A percentile compares a stretch with the other conserved stretches of the same genome.
phyloP scores from a whole-genome alignment of 2,888 invertebrate genomes.

The Alloplasta piceator region DNA sequence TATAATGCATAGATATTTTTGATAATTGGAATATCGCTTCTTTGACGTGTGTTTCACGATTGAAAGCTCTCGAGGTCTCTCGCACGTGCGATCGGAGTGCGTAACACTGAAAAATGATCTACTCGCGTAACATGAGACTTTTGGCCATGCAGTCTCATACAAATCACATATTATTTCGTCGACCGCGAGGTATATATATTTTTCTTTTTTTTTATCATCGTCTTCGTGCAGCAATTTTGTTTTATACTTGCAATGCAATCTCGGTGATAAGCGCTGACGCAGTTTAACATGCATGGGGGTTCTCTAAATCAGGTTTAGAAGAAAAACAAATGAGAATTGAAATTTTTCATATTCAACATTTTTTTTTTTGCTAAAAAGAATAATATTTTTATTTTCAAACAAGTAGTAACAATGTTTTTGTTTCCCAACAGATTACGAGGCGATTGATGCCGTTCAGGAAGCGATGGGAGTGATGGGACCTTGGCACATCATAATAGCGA shows the following conservation, averaged over 20 bases:
- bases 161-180: no score
- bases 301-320: not conserved
- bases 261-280: not conserved
- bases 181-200: no score
- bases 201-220: constrained; percentile 15
- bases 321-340: not conserved
- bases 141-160: not conserved
- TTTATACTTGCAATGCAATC: constrained; percentile 14
- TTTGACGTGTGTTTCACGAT: no score
- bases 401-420: no score
- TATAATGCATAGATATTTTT: no score
- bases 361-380: constrained; percentile 1
- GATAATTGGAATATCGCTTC: no score
- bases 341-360: not conserved
- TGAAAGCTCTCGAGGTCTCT: not conserved
- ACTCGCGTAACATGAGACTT: constrained; percentile 50
- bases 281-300: not conserved
- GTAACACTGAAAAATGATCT: constrained; percentile 44
- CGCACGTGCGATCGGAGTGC: constrained; percentile 19
- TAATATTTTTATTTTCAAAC: no score
- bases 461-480: constrained; percentile 85
- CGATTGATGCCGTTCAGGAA: constrained; percentile 82
- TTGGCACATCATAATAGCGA: constrained; percentile 85
- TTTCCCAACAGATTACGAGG: constrained; percentile 62
- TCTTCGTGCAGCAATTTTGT: not conserved